phyloP scores from a whole-genome alignment of 2,888 invertebrate species.

The Achlya flavicornis region DNA sequence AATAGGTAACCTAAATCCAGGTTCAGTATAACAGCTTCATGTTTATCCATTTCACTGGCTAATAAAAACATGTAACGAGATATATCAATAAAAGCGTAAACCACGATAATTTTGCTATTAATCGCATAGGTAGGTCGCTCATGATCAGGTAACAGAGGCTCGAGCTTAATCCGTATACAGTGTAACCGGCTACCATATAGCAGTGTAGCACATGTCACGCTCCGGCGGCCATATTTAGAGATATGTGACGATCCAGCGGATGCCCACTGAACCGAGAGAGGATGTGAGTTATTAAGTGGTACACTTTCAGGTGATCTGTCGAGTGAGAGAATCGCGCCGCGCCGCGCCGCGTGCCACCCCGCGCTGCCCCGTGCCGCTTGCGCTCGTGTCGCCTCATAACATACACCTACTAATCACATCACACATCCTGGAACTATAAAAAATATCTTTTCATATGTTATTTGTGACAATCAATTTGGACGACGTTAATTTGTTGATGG shows the following conservation, averaged over 20 bases:
- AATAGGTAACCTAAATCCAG: too few relatives aligned
- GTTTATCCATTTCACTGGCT: slow-evolving; percentile 1
- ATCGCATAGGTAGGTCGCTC: slow-evolving; percentile 17
- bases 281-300: slow-evolving; percentile 83
- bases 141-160: slow-evolving; percentile 10
- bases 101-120: slow-evolving; percentile 25
- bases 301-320: slow-evolving; percentile 83
- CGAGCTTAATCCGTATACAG: slow-evolving; percentile 6
- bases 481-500: background rate
- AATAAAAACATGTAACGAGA: background rate
- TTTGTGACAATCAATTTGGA: background rate
- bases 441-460: background rate
- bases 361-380: slow-evolving; percentile 23
- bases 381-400: background rate
- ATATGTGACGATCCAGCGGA: slow-evolving; percentile 81
- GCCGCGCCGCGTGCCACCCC: slow-evolving; percentile 35
- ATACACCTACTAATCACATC: background rate
- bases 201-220: slow-evolving; percentile 61
- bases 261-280: slow-evolving; percentile 81
- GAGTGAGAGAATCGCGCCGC: slow-evolving; percentile 76
- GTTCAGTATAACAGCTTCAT: background rate
- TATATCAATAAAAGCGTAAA: slow-evolving; percentile 20
- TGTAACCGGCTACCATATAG: slow-evolving; percentile 17
- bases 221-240: slow-evolving; percentile 80
- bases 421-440: background rate